Evolutionary conservation across 1,140 invertebrate genomes (phyloP).

Genomic region (Pectinophora gossypiella): DNA sequence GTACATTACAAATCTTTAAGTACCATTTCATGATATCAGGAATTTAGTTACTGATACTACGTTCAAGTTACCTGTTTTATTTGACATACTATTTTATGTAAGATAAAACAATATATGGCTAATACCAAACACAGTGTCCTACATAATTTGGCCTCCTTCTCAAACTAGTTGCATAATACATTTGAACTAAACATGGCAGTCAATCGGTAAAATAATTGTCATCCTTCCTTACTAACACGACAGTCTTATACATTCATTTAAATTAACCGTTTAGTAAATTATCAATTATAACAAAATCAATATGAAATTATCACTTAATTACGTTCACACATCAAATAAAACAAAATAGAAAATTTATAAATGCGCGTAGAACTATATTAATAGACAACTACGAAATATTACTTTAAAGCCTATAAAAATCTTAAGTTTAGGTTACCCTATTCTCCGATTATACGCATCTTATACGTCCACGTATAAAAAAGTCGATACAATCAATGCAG

Average conservation of each 20-base stretch:
- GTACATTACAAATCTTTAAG: too few relatives aligned
- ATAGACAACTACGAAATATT: conserved; percentile 37
- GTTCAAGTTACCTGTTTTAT: too few relatives aligned
- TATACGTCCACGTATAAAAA: conserved; percentile 49
- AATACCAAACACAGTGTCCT: background rate
- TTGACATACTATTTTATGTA: too few relatives aligned
- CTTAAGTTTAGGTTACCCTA: conserved; percentile 59
- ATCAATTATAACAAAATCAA: conserved; percentile 27
- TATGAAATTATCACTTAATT: conserved; percentile 9
- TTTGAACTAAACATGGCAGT: conserved; percentile 39
- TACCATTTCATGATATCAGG: too few relatives aligned
- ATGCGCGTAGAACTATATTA: conserved; percentile 43
- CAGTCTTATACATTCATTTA: conserved; percentile 62
- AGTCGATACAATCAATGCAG: conserved; percentile 60
- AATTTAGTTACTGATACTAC: too few relatives aligned
- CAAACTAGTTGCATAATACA: conserved; percentile 4
- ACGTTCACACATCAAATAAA: conserved; percentile 1
- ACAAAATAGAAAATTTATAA: conserved; percentile 25
- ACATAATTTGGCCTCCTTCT: conserved; percentile 9
- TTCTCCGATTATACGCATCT: conserved; percentile 63
- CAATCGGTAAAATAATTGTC: conserved; percentile 47
- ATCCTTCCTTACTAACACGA: conserved; percentile 40
- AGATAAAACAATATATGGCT: too few relatives aligned
- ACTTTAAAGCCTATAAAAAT: conserved; percentile 62
- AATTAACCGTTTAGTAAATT: conserved; percentile 34